Evolutionary conservation across 2,797 vertebrate species (phyloP).

Genomic region (Parauchenoglanis punctatus): DNA sequence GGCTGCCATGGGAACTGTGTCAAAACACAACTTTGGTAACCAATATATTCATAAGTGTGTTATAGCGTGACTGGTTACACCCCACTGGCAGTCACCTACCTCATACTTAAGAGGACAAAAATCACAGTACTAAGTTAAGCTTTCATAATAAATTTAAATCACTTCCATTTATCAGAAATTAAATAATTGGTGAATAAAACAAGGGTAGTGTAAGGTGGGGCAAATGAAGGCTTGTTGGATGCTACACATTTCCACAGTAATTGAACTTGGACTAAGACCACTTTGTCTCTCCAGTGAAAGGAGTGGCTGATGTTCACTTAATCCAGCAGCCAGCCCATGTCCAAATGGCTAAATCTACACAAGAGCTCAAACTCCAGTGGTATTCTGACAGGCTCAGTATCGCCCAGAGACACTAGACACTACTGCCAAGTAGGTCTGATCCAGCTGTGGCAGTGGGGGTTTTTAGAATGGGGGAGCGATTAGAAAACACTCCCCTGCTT

Average conservation of each 20-base stretch:
- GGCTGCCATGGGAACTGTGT: conserved; percentile 34
- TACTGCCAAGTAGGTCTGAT: conserved; percentile 35
- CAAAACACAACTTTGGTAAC: conserved; percentile 41
- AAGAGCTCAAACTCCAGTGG: conserved; percentile 12
- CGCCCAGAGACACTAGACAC: conserved; percentile 28
- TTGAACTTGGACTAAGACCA: conserved; percentile 33
- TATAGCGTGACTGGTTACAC: conserved; percentile 33
- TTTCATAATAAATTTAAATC: conserved; percentile 25
- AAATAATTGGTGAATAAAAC: background rate
- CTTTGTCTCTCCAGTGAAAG: conserved; percentile 42
- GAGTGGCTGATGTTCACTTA: conserved; percentile 34
- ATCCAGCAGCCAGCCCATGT: conserved; percentile 21
- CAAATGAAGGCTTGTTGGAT: conserved; percentile 13
- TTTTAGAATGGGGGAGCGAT: conserved; percentile 12
- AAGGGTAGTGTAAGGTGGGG: conserved; percentile 34
- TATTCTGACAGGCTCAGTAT: conserved; percentile 36
- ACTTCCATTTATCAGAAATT: conserved; percentile 9
- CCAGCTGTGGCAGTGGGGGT: conserved; percentile 53
- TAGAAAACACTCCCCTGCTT: conserved; percentile 27
- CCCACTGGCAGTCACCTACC: conserved; percentile 41
- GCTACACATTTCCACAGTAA: conserved; percentile 38
- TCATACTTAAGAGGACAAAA: conserved; percentile 36
- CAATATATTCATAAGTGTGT: conserved; percentile 22
- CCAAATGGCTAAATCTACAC: conserved; percentile 22
- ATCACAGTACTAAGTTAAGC: conserved; percentile 34